A percentile compares a stretch with the other conserved stretches of the same genome.
Evolutionary conservation across 2,797 vertebrate genomes (phyloP).

Genomic region (Tangara arthus): DNA sequence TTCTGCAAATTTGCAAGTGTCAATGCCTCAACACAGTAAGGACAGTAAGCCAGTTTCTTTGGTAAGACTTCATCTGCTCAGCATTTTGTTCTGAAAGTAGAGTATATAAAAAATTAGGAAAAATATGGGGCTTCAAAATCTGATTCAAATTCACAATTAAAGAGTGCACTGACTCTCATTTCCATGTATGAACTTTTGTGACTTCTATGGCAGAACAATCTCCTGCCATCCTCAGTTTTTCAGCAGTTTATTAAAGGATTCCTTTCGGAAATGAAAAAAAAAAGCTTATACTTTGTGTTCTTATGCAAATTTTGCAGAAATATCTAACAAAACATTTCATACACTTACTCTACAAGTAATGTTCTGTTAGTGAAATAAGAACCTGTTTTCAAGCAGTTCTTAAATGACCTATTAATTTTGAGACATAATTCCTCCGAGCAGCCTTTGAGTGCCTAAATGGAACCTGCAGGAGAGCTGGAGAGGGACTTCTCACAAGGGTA

Average conservation of each 20-base stretch:
- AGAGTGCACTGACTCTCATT: not conserved
- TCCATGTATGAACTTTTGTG: not conserved
- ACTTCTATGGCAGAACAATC: not conserved
- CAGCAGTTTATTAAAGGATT: not conserved
- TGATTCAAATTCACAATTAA: not conserved
- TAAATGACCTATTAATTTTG: not conserved
- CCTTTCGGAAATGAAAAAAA: not conserved
- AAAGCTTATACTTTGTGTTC: not conserved
- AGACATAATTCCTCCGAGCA: not conserved
- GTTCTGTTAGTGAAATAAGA: not conserved
- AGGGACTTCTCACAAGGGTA: not conserved
- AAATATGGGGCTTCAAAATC: not conserved
- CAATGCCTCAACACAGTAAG: not conserved
- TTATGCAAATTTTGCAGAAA: not conserved
- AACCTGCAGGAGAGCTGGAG: not conserved
- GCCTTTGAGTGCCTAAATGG: not conserved
- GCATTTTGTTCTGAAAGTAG: not conserved
- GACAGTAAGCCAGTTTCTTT: not conserved
- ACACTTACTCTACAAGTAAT: not conserved
- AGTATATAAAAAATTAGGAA: not conserved
- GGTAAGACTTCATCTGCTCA: not conserved
- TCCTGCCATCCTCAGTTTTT: not conserved
- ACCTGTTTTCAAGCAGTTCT: not conserved
- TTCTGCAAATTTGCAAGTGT: not conserved
- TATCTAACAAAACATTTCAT: not conserved